These are phyloP conservation scores for Spizaetus ornatus DNA, from an alignment of 2,113 vertebrate genomes.

Conservation along the genomic window DNA sequence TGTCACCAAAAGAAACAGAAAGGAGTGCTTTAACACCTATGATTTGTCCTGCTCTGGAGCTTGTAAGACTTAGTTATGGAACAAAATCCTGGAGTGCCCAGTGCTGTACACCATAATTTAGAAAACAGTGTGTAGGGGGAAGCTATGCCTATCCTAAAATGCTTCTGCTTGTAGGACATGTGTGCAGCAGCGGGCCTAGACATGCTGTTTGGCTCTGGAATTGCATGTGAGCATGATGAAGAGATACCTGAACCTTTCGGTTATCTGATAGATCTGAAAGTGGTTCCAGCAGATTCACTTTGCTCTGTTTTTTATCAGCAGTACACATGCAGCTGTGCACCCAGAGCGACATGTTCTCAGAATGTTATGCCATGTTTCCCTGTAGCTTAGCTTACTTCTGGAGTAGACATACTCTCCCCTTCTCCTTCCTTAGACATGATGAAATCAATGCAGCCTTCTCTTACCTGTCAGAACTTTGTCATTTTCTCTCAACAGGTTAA, in stretches of 20 bases:
- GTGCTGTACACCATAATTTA: not conserved
- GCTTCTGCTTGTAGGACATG: not conserved
- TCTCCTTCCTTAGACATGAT: not conserved
- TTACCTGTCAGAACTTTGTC: not conserved
- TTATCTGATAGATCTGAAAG: not conserved
- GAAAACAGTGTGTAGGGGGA: not conserved
- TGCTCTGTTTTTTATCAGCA: not conserved
- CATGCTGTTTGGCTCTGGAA: not conserved
- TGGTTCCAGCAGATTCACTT: not conserved
- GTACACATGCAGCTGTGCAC: not conserved
- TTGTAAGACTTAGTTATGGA: not conserved
- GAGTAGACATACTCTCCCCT: not conserved
- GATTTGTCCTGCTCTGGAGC: not conserved
- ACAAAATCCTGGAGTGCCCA: not conserved
- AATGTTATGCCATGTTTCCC: not conserved
- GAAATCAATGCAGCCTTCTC: not conserved
- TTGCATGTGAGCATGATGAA: not conserved
- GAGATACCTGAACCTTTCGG: not conserved
- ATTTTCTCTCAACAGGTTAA: conserved; percentile 73
- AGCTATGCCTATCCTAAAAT: not conserved
- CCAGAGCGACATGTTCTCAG: not conserved
- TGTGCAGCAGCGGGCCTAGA: not conserved
- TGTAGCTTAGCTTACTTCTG: not conserved
- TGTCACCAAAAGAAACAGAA: not conserved
- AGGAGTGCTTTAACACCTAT: not conserved